Conservation (phyloP, 2,888 invertebrate genomes). For the Volucella zonaria region DNA sequence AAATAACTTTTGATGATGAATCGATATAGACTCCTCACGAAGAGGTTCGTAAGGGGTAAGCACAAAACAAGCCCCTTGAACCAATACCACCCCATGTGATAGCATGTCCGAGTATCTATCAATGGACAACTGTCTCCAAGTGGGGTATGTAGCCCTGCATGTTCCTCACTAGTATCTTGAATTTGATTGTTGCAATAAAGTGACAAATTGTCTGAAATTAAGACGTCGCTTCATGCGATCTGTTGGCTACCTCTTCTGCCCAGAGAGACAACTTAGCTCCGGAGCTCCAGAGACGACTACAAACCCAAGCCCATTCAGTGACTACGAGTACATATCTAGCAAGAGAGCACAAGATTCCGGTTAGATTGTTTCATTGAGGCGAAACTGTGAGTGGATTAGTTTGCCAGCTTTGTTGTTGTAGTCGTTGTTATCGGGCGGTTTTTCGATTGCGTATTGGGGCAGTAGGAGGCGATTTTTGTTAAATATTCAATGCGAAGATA, state of each 20-base stretch:
- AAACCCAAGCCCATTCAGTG: not conserved
- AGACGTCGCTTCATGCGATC: conserved; percentile 20
- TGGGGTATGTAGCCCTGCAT: not conserved
- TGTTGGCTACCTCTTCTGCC: not conserved
- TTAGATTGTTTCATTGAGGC: conserved; percentile 14
- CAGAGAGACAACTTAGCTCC: not conserved
- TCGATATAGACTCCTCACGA: conserved; percentile 2
- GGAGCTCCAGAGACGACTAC: not conserved
- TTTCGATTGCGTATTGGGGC: not conserved
- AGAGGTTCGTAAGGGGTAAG: too few relatives aligned
- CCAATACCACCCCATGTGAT: too few relatives aligned
- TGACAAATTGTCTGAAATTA: conserved; percentile 49
- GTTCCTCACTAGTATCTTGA: too few relatives aligned
- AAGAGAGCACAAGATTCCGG: conserved; percentile 23
- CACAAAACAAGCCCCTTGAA: too few relatives aligned
- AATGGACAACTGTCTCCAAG: conserved; percentile 9
- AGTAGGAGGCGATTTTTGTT: not conserved
- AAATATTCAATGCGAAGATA: conserved; percentile 22
- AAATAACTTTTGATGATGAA: conserved; percentile 45
- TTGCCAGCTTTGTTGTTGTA: not conserved
- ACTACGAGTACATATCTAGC: not conserved
- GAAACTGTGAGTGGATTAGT: conserved; percentile 7
- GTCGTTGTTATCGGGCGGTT: conserved; percentile 14
- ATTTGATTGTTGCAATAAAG: conserved; percentile 29
- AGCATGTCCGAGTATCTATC: not conserved